phyloP scores from a whole-genome alignment of 2,888 invertebrate genomes.

The Dione vanillae region DNA sequence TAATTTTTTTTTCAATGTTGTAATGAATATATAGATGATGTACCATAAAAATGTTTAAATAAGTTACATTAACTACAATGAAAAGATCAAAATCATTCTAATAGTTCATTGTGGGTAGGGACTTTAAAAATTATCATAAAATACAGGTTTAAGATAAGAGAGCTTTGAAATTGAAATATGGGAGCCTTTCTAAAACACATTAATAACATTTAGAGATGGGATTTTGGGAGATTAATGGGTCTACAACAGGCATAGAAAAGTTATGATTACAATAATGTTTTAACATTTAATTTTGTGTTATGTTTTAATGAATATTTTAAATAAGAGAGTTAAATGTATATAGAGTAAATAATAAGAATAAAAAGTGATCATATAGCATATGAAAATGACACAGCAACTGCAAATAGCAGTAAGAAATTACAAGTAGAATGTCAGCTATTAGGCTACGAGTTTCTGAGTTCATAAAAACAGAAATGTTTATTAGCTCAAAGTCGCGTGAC shows the following conservation, averaged over 20 bases:
- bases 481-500: slow-evolving; percentile 42
- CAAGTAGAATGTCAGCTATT: background rate
- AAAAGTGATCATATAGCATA: background rate
- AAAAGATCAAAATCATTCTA: background rate
- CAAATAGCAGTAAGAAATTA: background rate
- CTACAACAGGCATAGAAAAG: background rate
- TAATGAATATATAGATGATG: background rate
- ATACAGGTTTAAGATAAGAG: slow-evolving; percentile 8
- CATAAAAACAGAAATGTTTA: slow-evolving; percentile 12
- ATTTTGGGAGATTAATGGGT: slow-evolving; percentile 2
- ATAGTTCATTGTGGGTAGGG: background rate
- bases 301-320: background rate
- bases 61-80: background rate
- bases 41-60: background rate
- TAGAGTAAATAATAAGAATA: background rate
- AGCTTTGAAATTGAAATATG: slow-evolving; percentile 7
- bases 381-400: background rate
- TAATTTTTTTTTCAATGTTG: background rate
- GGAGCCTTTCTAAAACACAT: background rate
- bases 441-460: background rate
- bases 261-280: too few relatives aligned
- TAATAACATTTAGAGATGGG: background rate
- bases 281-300: too few relatives aligned
- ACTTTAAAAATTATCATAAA: slow-evolving; percentile 4
- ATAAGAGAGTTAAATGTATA: background rate